Evolutionary conservation across 2,797 vertebrate genomes (phyloP).

Genomic region (Myiotriccus ornatus): DNA sequence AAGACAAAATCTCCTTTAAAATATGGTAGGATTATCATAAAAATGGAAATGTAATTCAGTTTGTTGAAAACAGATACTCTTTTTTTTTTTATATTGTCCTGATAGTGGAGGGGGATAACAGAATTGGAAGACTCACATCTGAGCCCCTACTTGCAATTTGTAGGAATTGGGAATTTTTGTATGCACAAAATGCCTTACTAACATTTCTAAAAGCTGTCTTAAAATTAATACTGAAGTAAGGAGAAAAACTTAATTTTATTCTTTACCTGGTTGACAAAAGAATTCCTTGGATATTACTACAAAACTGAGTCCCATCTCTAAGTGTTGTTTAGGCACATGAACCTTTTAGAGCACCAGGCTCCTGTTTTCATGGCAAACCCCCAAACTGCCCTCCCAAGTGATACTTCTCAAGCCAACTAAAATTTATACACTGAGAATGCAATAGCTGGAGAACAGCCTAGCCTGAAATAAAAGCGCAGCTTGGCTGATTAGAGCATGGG

Average conservation of each 20-base stretch:
- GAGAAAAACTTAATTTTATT: not conserved
- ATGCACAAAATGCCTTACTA: not conserved
- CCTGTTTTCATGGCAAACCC: not conserved
- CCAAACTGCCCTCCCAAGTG: not conserved
- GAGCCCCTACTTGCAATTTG: not conserved
- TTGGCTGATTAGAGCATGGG: slow-evolving; percentile 35
- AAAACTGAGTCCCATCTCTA: not conserved
- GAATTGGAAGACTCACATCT: not conserved
- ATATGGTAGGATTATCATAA: not conserved
- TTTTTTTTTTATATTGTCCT: not conserved
- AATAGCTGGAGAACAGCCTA: slow-evolving; percentile 48
- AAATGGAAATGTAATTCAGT: not conserved
- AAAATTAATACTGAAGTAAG: not conserved
- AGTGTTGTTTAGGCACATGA: not conserved
- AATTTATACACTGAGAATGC: slow-evolving; percentile 56
- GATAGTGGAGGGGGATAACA: not conserved
- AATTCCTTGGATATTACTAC: not conserved
- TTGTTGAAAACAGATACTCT: not conserved
- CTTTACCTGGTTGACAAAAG: not conserved
- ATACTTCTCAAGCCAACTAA: slow-evolving; percentile 23
- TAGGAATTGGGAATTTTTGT: not conserved
- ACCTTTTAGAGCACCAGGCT: not conserved
- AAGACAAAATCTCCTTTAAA: not conserved
- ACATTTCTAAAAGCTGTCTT: not conserved
- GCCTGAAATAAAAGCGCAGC: slow-evolving; percentile 7